Evolutionary conservation across 2,888 invertebrate species (phyloP).

Genomic region (Tenthredo mesomela): DNA sequence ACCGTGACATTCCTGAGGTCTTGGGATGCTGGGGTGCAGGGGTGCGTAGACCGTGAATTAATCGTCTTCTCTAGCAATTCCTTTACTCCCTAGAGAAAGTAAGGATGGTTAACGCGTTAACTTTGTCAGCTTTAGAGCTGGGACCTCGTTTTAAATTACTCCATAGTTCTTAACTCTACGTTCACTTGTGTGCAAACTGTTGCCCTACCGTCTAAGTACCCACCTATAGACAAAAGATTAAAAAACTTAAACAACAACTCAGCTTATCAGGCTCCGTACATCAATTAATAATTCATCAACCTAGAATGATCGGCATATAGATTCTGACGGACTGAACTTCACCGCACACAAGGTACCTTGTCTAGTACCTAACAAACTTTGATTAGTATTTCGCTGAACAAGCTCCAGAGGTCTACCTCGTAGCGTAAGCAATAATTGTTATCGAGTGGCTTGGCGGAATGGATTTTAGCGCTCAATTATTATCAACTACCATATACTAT

Average conservation of each 20-base stretch:
- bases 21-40: background rate
- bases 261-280: background rate
- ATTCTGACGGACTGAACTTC: background rate
- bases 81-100: background rate
- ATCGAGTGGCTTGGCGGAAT: background rate
- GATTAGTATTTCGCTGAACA: background rate
- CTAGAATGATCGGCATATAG: background rate
- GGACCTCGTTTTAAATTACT: conserved; percentile 28
- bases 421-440: background rate
- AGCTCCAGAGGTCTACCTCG: background rate
- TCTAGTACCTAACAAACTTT: background rate
- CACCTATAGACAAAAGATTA: background rate
- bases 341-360: background rate
- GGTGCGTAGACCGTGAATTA: conserved; percentile 40
- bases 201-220: background rate
- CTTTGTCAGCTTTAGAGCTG: conserved; percentile 20
- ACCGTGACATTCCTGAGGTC: conserved; percentile 41
- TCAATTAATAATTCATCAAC: background rate
- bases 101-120: conserved; percentile 39
- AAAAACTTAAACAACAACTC: background rate
- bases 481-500: background rate
- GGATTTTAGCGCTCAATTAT: background rate
- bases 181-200: background rate
- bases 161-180: background rate
- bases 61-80: conserved; percentile 33